These are phyloP conservation scores for Sebastes dallii DNA, from an alignment of 2,797 vertebrate species.

Conservation along the genomic window DNA sequence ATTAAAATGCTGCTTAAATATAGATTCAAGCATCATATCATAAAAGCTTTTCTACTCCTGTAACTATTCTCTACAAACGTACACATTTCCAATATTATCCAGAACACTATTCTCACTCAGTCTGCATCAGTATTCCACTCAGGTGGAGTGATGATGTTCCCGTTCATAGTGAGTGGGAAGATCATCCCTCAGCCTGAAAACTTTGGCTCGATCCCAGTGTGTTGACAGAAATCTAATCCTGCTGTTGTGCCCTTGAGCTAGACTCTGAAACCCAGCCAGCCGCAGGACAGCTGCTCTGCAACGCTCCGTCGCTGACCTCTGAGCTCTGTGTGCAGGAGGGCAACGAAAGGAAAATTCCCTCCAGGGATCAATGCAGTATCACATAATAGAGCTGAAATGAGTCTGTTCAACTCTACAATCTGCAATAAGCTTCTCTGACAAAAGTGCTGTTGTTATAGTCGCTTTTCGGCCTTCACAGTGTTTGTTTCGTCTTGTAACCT, in stretches of 20 bases:
- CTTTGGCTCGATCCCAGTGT: slow-evolving; percentile 15
- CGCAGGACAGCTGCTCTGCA: background rate
- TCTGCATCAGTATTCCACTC: slow-evolving; percentile 15
- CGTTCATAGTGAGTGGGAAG: background rate
- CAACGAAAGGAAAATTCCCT: background rate
- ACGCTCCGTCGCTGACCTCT: slow-evolving; percentile 18
- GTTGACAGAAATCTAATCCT: slow-evolving; percentile 25
- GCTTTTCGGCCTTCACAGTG: background rate
- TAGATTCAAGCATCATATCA: background rate
- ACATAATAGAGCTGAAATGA: slow-evolving; percentile 6
- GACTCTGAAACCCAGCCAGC: slow-evolving; percentile 16
- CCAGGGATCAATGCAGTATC: slow-evolving; percentile 1
- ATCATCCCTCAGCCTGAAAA: slow-evolving; percentile 18
- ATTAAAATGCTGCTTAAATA: background rate
- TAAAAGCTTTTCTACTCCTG: background rate
- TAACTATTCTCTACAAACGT: background rate
- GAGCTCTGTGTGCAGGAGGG: background rate
- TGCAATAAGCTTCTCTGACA: background rate
- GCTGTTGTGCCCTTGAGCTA: slow-evolving; percentile 48
- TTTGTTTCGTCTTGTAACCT: background rate
- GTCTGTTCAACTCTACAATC: background rate
- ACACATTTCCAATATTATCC: background rate
- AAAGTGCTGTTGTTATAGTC: background rate
- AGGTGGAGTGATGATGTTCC: slow-evolving; percentile 4
- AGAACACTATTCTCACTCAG: background rate